phyloP scores from a whole-genome alignment of 2,888 invertebrate species.

The Rhopalosiphum nymphaeae region DNA sequence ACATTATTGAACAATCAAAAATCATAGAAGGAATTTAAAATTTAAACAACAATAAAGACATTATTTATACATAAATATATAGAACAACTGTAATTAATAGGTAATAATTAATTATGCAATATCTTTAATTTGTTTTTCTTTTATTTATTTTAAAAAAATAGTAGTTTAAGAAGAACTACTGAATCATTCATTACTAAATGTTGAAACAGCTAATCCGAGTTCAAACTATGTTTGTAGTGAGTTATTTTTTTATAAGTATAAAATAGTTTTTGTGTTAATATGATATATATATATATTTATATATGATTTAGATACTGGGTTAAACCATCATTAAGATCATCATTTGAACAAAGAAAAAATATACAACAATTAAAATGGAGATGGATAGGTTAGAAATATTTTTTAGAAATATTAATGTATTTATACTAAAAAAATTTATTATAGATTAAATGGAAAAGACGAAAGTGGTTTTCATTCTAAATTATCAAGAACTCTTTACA shows the following conservation, averaged over 20 bases:
- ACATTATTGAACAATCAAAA: neutral
- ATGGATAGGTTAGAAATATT: neutral
- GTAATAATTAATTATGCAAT: neutral
- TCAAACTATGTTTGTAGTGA: neutral
- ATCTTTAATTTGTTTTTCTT: neutral
- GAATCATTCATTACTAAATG: neutral
- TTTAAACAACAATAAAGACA: neutral
- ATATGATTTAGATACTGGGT: neutral
- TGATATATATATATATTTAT: neutral
- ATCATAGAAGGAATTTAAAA: neutral
- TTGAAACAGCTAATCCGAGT: neutral
- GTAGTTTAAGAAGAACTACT: neutral
- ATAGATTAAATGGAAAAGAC: neutral
- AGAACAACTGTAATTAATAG: neutral
- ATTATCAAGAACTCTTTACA: neutral
- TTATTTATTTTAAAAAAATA: neutral
- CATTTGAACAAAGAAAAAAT: neutral
- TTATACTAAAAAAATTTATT: neutral
- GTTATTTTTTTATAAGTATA: neutral
- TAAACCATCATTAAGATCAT: neutral
- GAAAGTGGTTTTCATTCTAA: neutral
- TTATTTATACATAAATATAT: neutral
- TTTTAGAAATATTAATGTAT: neutral
- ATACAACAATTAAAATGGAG: neutral
- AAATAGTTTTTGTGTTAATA: neutral